Evolutionary conservation across 23 tunicate genomes (phyloP).

Genomic region (Trididemnum nubilum): DNA sequence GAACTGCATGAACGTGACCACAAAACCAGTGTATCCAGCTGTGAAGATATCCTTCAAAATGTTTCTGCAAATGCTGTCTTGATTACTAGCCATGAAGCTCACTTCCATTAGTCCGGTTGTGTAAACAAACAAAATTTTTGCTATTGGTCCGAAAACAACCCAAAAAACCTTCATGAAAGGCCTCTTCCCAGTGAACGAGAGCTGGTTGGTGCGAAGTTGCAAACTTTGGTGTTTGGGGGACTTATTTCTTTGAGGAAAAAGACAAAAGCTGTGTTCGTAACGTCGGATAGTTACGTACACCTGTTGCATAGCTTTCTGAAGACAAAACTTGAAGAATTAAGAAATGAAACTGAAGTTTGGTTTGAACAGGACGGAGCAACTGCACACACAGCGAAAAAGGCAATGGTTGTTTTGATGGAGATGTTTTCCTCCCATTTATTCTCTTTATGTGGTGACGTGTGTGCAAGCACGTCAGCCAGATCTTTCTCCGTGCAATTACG

Average conservation of each 20-base stretch:
- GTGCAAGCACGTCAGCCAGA: slow-evolving; percentile 32
- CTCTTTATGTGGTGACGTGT: slow-evolving; percentile 29
- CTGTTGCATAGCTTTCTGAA: slow-evolving; percentile 34
- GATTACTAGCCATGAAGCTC: slow-evolving; percentile 29
- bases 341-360: slow-evolving; percentile 15
- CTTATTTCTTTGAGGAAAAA: slow-evolving; percentile 30
- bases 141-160: slow-evolving; percentile 29
- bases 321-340: slow-evolving; percentile 28
- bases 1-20: slow-evolving; percentile 37
- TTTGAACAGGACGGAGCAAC: slow-evolving; percentile 33
- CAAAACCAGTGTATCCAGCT: slow-evolving; percentile 21
- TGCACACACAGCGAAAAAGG: slow-evolving; percentile 34
- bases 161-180: slow-evolving; percentile 29
- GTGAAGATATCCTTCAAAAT: slow-evolving; percentile 22
- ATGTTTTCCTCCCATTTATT: slow-evolving; percentile 34
- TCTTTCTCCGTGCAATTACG: slow-evolving; percentile 16
- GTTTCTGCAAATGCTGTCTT: slow-evolving; percentile 30
- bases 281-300: slow-evolving; percentile 35
- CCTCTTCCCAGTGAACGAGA: slow-evolving; percentile 30
- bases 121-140: slow-evolving; percentile 28
- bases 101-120: slow-evolving; percentile 33
- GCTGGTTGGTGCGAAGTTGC: slow-evolving; percentile 23
- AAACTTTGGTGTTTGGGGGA: slow-evolving; percentile 38
- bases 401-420: slow-evolving; percentile 31
- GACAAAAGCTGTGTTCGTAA: slow-evolving; percentile 11